Conservation (phyloP, 2,888 invertebrate genomes). For the Cerastis rubricosa region DNA sequence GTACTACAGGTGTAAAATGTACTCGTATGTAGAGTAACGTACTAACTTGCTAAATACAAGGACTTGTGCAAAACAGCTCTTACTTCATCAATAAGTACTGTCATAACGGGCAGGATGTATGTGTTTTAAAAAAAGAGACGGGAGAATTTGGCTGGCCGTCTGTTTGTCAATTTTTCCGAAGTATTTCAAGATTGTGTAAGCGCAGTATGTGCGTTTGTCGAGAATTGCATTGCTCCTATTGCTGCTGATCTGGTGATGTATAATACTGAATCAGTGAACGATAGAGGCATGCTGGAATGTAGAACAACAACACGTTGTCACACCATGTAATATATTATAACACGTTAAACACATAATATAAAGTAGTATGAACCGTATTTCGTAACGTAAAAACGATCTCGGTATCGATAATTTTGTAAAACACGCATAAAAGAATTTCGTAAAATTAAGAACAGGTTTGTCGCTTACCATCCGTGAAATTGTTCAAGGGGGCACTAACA, state of each 20-base stretch:
- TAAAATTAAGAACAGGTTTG: constrained; percentile 13
- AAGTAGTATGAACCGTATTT: neutral
- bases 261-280: constrained; percentile 4
- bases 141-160: constrained; percentile 13
- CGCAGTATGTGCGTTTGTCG: constrained; percentile 14
- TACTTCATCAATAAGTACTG: constrained; percentile 21
- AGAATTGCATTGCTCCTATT: constrained; percentile 21
- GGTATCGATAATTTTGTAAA: neutral
- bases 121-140: constrained; percentile 30
- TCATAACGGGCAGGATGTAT: constrained; percentile 26
- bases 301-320: constrained; percentile 36
- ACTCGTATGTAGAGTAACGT: constrained; percentile 1
- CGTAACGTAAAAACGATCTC: neutral
- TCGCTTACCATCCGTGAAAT: constrained; percentile 29
- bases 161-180: constrained; percentile 31
- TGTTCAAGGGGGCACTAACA: neutral
- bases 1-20: constrained; percentile 23
- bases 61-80: constrained; percentile 17
- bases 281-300: constrained; percentile 26
- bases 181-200: constrained; percentile 33
- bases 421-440: neutral
- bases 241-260: neutral
- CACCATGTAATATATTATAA: constrained; percentile 6
- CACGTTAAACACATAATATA: neutral
- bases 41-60: constrained; percentile 16